Evolutionary conservation across 2,113 vertebrate genomes (phyloP).

Genomic region (Fregetta grallaria): DNA sequence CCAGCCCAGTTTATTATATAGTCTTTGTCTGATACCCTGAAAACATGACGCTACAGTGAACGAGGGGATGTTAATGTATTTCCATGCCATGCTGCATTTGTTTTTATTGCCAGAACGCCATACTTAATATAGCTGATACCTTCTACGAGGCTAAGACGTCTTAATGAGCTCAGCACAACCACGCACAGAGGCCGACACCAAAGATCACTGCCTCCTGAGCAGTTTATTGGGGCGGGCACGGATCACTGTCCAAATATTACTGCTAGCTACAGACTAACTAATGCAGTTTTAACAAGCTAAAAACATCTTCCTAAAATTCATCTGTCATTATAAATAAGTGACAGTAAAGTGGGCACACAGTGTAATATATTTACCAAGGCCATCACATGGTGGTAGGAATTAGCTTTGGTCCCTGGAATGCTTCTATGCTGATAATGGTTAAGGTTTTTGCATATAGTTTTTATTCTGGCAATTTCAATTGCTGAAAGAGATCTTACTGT

Average conservation of each 20-base stretch:
- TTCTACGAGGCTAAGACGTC: not conserved
- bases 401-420: not conserved
- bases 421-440: not conserved
- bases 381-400: accelerated
- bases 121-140: not conserved
- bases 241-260: not conserved
- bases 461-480: not conserved
- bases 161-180: slow-evolving; percentile 40
- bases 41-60: not conserved
- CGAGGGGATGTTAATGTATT: not conserved
- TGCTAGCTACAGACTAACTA: not conserved
- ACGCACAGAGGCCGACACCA: not conserved
- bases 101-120: slow-evolving; percentile 11
- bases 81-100: slow-evolving; percentile 34
- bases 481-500: not conserved
- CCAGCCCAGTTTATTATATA: slow-evolving; percentile 10
- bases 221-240: not conserved
- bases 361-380: not conserved
- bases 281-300: slow-evolving; percentile 2
- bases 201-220: not conserved
- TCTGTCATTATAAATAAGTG: not conserved
- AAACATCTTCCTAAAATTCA: not conserved
- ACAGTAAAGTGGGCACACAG: not conserved
- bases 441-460: not conserved
- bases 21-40: slow-evolving; percentile 16